Evolutionary conservation across 2,797 vertebrate species (phyloP), one percentile per base, ranked within the genome.

Genomic region (Sandelia bainsii): DNA sequence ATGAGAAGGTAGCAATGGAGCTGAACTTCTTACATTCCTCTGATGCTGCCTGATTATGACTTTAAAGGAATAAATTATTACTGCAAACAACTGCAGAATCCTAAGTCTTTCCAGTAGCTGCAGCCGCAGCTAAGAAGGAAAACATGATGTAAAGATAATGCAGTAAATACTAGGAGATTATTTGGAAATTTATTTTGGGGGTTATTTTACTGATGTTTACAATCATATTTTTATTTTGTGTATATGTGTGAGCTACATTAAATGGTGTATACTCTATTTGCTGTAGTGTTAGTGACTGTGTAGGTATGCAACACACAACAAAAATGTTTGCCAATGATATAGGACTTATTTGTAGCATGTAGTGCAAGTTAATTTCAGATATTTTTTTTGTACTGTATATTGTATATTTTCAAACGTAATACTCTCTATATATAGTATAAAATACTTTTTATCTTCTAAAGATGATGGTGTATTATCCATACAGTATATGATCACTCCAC

Each of bases 1-100:
- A 97, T 97, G 96, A 95, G 95, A 94, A 93, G 95, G 92, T 95
- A 93, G 95, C 96, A 97, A 96, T 97, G 95, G 94, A 96, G 95
- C 95, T 94, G 96, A 97, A 97, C 96, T 96, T 94, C 95, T 95
- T 93, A 91, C 95, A 95, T 96, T 96, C 94, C 95, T 96, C 95
- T 95, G 94, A 95, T 87, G 90, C 92, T 93, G 96, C 95, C 94
- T 96, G 95, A 96, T 95, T 92, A 94, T 93, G 93, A 95, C 94
- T 96, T 96, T 94, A 94, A 95, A 92, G 79, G 88, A 95, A 94
- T 94, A 95, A 85, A 95, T 96, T 96, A 95, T 94, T 91, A 82
- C 78, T 62, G 80, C 73, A 86, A 93, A 91, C 88, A 91, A 89
- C 84, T 84, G 79, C 82, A 84, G 62, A 77, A 62, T 75, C 57